Conservation (phyloP, 2,113 vertebrate genomes). For the Microcebus murinus region DNA sequence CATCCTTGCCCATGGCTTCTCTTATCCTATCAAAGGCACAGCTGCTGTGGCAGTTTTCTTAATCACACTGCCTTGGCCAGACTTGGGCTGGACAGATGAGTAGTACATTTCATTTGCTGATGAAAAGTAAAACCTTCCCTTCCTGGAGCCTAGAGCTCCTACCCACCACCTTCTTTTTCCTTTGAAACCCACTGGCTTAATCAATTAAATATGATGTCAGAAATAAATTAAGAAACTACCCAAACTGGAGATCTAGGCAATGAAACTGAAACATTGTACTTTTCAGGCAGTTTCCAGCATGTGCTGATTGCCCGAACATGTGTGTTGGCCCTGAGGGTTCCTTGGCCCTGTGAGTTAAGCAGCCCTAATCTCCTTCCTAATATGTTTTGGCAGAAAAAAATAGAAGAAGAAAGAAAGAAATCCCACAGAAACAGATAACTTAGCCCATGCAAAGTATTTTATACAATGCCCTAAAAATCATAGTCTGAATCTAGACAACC, state of each 20-base stretch:
- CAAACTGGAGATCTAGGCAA: not conserved
- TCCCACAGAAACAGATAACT: constrained; percentile 19
- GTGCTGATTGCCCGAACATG: not conserved
- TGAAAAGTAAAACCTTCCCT: not conserved
- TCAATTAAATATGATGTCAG: not conserved
- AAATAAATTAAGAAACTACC: not conserved
- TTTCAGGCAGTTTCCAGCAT: not conserved
- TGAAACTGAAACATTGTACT: not conserved
- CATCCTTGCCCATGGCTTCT: not conserved
- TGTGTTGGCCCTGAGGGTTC: not conserved
- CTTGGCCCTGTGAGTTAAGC: not conserved
- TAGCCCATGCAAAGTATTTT: constrained; percentile 18
- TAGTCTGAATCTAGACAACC: not conserved
- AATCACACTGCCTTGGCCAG: not conserved
- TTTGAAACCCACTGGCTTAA: not conserved
- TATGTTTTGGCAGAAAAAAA: constrained; percentile 34
- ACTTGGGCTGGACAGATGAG: not conserved
- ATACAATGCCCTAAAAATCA: not conserved
- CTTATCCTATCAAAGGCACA: not conserved
- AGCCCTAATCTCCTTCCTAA: constrained; percentile 35
- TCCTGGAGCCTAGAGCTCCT: not conserved
- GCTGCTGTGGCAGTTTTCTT: not conserved
- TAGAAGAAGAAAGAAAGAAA: not conserved
- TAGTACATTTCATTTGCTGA: not conserved
- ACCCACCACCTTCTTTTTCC: not conserved